These are phyloP conservation scores for Eulemur rufifrons DNA, from an alignment of 2,113 vertebrate genomes.

Conservation along the genomic window DNA sequence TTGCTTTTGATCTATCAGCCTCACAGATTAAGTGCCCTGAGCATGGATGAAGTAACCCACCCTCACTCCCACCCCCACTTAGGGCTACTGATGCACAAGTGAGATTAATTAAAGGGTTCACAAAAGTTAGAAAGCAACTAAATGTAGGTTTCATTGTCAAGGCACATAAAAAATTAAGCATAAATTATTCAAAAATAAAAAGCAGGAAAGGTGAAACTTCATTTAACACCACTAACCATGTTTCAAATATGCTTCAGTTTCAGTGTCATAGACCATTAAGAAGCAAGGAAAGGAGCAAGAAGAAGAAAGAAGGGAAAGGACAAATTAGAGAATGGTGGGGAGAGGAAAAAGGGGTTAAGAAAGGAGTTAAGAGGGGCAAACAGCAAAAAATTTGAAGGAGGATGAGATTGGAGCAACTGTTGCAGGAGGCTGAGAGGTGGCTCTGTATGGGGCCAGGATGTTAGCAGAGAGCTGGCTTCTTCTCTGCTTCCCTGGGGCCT, in stretches of 20 bases:
- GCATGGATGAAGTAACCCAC: neutral
- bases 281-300: neutral
- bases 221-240: neutral
- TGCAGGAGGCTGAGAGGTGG: neutral
- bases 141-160: slow-evolving; percentile 21
- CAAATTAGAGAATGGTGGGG: neutral
- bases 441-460: too few species aligned
- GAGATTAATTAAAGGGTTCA: neutral
- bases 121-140: neutral
- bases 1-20: neutral
- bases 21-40: neutral
- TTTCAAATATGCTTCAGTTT: neutral
- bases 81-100: neutral
- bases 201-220: neutral
- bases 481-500: neutral
- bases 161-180: neutral
- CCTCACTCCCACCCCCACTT: fast-evolving
- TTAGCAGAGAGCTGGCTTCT: neutral
- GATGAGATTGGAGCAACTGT: neutral
- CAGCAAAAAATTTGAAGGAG: neutral
- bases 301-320: neutral
- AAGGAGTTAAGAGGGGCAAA: too few species aligned
- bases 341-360: neutral
- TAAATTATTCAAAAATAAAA: neutral
- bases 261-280: neutral